Conservation (phyloP, 2,797 vertebrate species). For the Coreius guichenoti region DNA sequence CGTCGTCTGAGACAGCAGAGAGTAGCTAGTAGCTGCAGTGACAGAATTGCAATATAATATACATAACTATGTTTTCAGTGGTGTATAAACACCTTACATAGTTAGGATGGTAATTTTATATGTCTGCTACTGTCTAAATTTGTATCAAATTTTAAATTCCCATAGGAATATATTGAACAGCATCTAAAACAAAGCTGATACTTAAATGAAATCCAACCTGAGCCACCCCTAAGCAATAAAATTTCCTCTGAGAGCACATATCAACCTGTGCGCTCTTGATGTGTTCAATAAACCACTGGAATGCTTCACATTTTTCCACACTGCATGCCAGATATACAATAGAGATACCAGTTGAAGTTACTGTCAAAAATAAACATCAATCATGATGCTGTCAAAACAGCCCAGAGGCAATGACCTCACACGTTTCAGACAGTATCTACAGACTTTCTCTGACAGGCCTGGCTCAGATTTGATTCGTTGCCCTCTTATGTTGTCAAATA, state of each 20-base stretch:
- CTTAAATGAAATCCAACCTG: neutral
- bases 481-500: conserved; percentile 21
- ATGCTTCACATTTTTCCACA: neutral
- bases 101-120: neutral
- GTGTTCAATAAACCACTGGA: conserved; percentile 1
- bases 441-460: neutral
- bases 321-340: conserved; percentile 1
- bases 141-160: neutral
- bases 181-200: neutral
- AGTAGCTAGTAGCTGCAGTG: too few species aligned
- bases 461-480: conserved; percentile 10
- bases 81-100: too few species aligned
- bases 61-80: too few species aligned
- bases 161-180: neutral
- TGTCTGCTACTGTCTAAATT: neutral
- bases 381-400: conserved; percentile 28
- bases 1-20: too few species aligned
- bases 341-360: neutral
- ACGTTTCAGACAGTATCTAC: neutral
- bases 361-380: conserved; percentile 4
- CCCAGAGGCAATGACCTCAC: conserved; percentile 28
- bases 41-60: too few species aligned
- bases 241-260: neutral
- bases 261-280: neutral
- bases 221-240: neutral